Base-by-base conservation (phyloP, 1,140 invertebrate species). In the Trachymyrmex septentrionalis region DNA sequence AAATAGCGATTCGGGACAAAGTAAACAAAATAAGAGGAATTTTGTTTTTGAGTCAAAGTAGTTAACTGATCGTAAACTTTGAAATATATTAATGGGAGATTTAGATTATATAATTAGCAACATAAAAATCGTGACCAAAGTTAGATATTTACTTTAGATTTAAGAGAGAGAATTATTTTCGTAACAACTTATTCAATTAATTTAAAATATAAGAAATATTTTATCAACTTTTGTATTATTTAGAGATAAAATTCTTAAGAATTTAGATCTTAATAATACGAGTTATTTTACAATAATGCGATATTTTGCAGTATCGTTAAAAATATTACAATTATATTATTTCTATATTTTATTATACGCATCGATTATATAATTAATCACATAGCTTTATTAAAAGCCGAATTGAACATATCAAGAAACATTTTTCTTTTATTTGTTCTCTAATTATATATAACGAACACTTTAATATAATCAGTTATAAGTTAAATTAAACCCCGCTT, bases 31-130 rank as follows among this genome's bases (percentile, higher is more conserved):
- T 14, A 86, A 88, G 2, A 95, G 93, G 59, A 95, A 94, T 80
- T 93, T 95, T 69, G 89, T 93, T 0, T 69, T 95, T 94, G 94
- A 69, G 67, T 3, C 92, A 76, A 61, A 85, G 53, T 88, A 87
- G 87, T 57, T 92, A 63, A 87, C 27, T 27, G 48, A 12, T 69
- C 6, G 14, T 24, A 24, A 14, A 10, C 1, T 19, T 6, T 64
- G n/a, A 67, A 66, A 50, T 30, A 71, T 10, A 55, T 66, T 16
- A 12, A 53, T n/a, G 30, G 14, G 1, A 64, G 2, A 34, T 50
- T 66, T 66, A 50, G 12, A 66, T 80, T 21, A 30, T 30, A 30
- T 30, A 12, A 66, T 16, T 9, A 66, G 14, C 4, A 50, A 12
- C n/a, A 48, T 64, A 38, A 21, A 63, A 80, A 80, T 66, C 19